These are phyloP conservation scores for Linurgus olivaceus DNA, from an alignment of 2,797 vertebrate genomes.

Conservation along the genomic window DNA sequence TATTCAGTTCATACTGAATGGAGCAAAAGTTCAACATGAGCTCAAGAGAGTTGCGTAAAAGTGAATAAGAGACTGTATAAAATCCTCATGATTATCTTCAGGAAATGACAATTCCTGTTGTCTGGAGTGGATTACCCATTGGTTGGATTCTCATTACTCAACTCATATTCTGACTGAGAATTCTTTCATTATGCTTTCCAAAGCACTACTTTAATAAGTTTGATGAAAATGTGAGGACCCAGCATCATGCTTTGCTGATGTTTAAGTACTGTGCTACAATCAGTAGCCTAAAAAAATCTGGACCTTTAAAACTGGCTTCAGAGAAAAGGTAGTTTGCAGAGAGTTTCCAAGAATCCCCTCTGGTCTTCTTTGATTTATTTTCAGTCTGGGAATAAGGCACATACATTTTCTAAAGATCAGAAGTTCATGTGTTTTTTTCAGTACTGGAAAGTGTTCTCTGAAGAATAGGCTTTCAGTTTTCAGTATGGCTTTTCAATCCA, in stretches of 20 bases:
- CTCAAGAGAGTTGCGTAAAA: background rate
- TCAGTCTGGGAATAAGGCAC: background rate
- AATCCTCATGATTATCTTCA: background rate
- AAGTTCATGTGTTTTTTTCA: background rate
- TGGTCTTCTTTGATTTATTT: background rate
- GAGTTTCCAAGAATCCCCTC: background rate
- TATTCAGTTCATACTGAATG: background rate
- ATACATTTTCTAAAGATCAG: background rate
- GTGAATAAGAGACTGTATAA: background rate
- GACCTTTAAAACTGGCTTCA: background rate
- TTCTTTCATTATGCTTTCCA: background rate
- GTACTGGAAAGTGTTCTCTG: background rate
- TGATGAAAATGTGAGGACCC: background rate
- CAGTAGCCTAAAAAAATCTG: background rate
- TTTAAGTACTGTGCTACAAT: background rate
- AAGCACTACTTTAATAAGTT: background rate
- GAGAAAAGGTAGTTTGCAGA: background rate
- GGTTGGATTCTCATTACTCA: background rate
- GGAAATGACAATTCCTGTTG: background rate
- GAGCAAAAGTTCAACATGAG: background rate
- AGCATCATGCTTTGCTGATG: background rate
- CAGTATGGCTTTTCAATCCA: background rate
- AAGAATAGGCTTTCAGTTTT: slow-evolving; percentile 14
- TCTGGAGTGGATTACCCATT: background rate
- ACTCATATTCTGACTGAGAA: background rate